phyloP scores from a whole-genome alignment of 2,888 invertebrate genomes.

The Leucophenga montana region DNA sequence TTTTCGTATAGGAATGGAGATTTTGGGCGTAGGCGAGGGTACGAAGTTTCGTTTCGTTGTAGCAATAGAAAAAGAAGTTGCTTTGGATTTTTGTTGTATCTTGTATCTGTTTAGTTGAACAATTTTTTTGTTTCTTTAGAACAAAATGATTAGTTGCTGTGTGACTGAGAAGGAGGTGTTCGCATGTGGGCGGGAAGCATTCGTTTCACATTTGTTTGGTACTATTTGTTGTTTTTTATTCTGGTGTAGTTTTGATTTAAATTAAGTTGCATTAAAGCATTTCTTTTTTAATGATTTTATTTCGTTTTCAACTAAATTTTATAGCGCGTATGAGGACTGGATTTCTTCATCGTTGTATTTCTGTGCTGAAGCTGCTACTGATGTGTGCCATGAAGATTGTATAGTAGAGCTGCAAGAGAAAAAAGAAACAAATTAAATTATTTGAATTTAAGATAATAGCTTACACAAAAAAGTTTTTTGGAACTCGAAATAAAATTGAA shows the following conservation, averaged over 20 bases:
- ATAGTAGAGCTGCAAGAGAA: slow-evolving; percentile 1
- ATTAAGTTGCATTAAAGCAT: slow-evolving; percentile 32
- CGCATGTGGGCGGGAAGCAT: slow-evolving; percentile 15
- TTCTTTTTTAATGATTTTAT: slow-evolving; percentile 37
- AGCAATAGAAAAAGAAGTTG: not conserved
- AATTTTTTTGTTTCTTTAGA: slow-evolving; percentile 27
- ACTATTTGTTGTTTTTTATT: slow-evolving; percentile 35
- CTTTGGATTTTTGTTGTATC: not conserved
- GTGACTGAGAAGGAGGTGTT: not conserved
- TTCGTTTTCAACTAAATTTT: slow-evolving; percentile 48
- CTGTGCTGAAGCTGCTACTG: not conserved
- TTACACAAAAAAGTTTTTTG: too few species aligned
- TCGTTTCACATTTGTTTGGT: slow-evolving; percentile 30
- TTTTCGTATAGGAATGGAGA: slow-evolving; percentile 51
- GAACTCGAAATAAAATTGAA: not conserved
- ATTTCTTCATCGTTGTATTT: slow-evolving; percentile 51
- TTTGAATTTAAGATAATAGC: not conserved
- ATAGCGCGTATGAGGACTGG: slow-evolving; percentile 54
- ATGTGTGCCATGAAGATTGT: slow-evolving; percentile 1
- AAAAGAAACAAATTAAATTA: slow-evolving; percentile 8
- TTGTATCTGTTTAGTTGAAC: not conserved
- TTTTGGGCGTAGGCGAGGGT: slow-evolving; percentile 37
- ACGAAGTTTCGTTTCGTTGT: not conserved
- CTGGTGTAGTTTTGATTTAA: slow-evolving; percentile 36
- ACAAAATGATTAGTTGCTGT: slow-evolving; percentile 21